phyloP scores from a whole-genome alignment of 2,888 invertebrate species.

The Kuschelorhynchus macadamiae region DNA sequence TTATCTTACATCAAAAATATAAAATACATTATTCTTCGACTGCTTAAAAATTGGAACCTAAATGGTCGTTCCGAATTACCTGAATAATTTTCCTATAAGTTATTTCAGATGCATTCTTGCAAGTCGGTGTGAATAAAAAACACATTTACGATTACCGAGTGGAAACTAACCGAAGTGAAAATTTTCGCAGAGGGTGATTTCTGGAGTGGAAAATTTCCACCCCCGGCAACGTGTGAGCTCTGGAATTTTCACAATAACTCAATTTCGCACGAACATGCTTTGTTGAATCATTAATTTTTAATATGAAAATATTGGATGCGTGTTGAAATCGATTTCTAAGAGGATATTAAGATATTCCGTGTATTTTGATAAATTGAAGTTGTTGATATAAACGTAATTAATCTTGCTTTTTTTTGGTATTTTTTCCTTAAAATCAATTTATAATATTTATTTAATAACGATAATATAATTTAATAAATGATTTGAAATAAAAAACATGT shows the following conservation, averaged over 20 bases:
- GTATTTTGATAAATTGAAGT: constrained; percentile 27
- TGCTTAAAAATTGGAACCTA: no score
- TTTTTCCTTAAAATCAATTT: not conserved
- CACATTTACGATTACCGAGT: constrained; percentile 31
- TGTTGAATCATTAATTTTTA: constrained; percentile 47
- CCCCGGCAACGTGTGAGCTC: constrained; percentile 38
- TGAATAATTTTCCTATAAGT: not conserved
- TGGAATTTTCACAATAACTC: constrained; percentile 46
- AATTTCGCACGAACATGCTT: constrained; percentile 40
- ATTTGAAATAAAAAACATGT: no score
- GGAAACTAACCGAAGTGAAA: constrained; percentile 37
- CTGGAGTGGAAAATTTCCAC: constrained; percentile 43
- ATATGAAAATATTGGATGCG: constrained; percentile 39
- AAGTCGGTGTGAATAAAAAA: constrained; percentile 14
- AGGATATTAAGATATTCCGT: constrained; percentile 26
- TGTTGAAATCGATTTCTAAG: constrained; percentile 26
- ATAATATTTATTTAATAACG: no score
- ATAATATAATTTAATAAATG: no score
- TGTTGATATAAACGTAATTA: not conserved
- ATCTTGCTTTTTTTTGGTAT: constrained; percentile 9
- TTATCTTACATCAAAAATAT: no score
- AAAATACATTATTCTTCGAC: no score
- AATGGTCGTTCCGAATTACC: no score
- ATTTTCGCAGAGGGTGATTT: constrained; percentile 42
- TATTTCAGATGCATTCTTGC: constrained; percentile 24